phyloP scores from a whole-genome alignment of 2,888 invertebrate species.

The Drosophila helvetica region DNA sequence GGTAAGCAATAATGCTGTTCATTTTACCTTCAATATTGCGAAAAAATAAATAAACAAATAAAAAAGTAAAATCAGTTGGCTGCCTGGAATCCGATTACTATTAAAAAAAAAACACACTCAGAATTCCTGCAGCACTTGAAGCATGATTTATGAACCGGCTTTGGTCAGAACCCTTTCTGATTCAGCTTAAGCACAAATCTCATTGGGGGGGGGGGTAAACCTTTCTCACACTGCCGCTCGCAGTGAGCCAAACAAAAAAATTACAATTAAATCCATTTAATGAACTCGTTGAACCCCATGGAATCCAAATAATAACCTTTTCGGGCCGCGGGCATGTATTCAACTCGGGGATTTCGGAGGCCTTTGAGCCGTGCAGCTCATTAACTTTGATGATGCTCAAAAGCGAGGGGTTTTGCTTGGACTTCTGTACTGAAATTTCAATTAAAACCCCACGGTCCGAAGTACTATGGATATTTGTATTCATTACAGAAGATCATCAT shows the following conservation, averaged over 20 bases:
- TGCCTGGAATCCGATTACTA: neutral
- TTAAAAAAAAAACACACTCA: neutral
- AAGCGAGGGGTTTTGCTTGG: constrained; percentile 18
- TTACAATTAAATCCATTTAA: constrained; percentile 75
- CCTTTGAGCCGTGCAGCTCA: constrained; percentile 57
- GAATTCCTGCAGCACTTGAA: neutral
- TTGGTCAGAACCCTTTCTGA: constrained; percentile 18
- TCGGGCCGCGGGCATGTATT: constrained; percentile 31
- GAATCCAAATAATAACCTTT: constrained; percentile 67
- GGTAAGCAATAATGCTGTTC: no score
- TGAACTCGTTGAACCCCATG: constrained; percentile 71
- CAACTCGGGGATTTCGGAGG: constrained; percentile 11
- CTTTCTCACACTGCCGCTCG: constrained; percentile 1
- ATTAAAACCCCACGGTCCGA: constrained; percentile 51
- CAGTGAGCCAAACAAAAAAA: constrained; percentile 27
- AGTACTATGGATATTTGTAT: constrained; percentile 59
- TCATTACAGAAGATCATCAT: constrained; percentile 56
- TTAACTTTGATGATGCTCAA: constrained; percentile 63
- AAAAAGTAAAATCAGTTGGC: neutral
- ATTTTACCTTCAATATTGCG: no score
- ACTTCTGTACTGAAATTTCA: constrained; percentile 54
- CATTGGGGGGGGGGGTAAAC: neutral
- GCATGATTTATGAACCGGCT: constrained; percentile 17
- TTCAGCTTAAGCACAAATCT: constrained; percentile 48
- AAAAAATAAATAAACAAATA: neutral